Evolutionary conservation across 2,113 vertebrate genomes (phyloP), one percentile per base, ranked within the genome.

Genomic region (Leucopsar rothschildi): DNA sequence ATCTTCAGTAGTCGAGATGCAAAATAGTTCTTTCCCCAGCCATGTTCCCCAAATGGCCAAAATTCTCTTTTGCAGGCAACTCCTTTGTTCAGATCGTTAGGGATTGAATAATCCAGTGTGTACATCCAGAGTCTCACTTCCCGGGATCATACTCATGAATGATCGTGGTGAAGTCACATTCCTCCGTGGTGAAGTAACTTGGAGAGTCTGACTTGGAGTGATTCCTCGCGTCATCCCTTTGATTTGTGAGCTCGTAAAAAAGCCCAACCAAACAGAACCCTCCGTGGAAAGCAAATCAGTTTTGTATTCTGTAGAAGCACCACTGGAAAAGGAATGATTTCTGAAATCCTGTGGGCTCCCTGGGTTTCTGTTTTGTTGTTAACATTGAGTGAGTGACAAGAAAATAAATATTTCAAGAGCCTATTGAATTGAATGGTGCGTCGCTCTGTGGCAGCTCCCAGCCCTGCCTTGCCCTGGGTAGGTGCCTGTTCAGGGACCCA

Each of bases 351-450:
- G 47, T 65, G 91, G 53, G 71, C 82, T 96, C 86, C 95, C 81
- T 63, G 39, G 97, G 87, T 92, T 91, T 89, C 52, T 94, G 45
- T 92, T 90, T 95, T 94, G 60, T 64, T 88, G 70, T 90, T 63
- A 57, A 52, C 57, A n/a, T 68, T 86, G 97, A 95, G 95, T 95
- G 97, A 96, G 96, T 96, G 96, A 92, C 39, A 89, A 79, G 64
- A 69, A 79, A 98, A 98, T 97, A 98, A 98, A 98, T 95, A 95
- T 95, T 97, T 97, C 95, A 60, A 76, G 96, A 96, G 93, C 96
- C 93, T 96, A 9, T 92, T 29, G 9, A 15, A 31, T 85, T 7
- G 35, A 20, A 27, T 40, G 68, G 85, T 66, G 78, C 6, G 3
- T 47, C 3, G 1, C 70, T 84, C 40, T 15, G 0, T 55, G 85